A percentile compares a stretch with the other conserved stretches of the same genome.
These are phyloP conservation scores for Biston stratarius DNA, from an alignment of 2,888 invertebrate species.

Conservation along the genomic window DNA sequence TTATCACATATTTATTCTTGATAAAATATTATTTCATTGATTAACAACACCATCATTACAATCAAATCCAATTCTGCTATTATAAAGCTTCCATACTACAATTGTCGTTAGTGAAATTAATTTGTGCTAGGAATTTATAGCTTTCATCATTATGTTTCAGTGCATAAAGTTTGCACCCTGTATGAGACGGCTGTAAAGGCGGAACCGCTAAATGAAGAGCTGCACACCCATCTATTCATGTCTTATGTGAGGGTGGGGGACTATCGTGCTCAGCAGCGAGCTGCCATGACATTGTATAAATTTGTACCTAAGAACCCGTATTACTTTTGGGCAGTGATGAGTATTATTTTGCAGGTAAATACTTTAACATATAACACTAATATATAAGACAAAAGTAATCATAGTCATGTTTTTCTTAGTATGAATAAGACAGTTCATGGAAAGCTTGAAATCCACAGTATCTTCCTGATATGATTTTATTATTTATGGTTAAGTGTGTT, in stretches of 20 bases:
- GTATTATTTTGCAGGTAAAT: conserved; percentile 95
- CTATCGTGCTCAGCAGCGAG: conserved; percentile 95
- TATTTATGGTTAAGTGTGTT: no score
- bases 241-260: conserved; percentile 96
- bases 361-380: not conserved
- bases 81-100: no score
- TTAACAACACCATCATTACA: no score
- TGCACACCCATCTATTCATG: conserved; percentile 97
- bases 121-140: no score
- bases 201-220: conserved; percentile 95
- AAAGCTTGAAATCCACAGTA: not conserved
- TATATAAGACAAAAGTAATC: no score
- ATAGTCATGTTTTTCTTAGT: no score
- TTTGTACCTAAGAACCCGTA: conserved; percentile 97
- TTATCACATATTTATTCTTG: no score
- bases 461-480: no score
- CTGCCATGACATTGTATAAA: conserved; percentile 96
- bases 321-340: conserved; percentile 99
- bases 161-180: conserved; percentile 94
- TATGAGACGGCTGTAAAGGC: conserved; percentile 96
- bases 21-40: no score
- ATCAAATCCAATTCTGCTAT: no score
- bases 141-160: conserved; percentile 78
- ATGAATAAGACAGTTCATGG: no score
- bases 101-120: no score